phyloP scores from a whole-genome alignment of 2,888 invertebrate genomes.

The Eristalis pertinax region DNA sequence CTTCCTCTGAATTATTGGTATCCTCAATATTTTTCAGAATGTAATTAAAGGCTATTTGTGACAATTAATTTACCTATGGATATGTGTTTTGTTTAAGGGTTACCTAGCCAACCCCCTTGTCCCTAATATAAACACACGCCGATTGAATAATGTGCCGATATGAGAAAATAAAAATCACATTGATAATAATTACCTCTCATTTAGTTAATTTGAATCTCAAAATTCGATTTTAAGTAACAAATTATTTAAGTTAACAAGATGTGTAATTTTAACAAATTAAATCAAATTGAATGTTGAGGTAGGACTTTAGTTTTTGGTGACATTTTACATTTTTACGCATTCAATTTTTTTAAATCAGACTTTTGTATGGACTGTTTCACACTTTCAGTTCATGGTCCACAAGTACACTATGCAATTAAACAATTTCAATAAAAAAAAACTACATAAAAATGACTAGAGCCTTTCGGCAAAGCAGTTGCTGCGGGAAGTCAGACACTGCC shows the following conservation, averaged over 20 bases:
- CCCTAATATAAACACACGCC: neutral
- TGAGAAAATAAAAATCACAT: neutral
- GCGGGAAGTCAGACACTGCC: slow-evolving; percentile 8
- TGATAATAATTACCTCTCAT: neutral
- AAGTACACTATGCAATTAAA: neutral
- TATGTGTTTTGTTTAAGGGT: neutral
- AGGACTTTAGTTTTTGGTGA: slow-evolving; percentile 14
- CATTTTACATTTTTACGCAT: slow-evolving; percentile 14
- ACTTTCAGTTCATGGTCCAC: slow-evolving; percentile 7
- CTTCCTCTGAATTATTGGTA: too few relatives aligned
- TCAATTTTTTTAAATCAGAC: neutral
- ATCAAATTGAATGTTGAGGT: slow-evolving; percentile 25
- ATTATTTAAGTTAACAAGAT: neutral
- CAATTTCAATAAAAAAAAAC: neutral
- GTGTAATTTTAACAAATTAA: neutral
- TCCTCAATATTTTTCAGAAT: too few relatives aligned
- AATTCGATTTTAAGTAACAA: neutral
- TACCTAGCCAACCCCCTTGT: neutral
- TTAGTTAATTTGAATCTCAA: neutral
- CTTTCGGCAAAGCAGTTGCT: slow-evolving; percentile 31
- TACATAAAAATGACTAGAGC: slow-evolving; percentile 10
- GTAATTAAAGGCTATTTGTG: too few relatives aligned
- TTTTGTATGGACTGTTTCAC: neutral
- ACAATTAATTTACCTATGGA: neutral
- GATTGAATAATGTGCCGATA: neutral